Evolutionary conservation across 2,888 invertebrate genomes (phyloP).

Genomic region (Mactromeris polynyma): DNA sequence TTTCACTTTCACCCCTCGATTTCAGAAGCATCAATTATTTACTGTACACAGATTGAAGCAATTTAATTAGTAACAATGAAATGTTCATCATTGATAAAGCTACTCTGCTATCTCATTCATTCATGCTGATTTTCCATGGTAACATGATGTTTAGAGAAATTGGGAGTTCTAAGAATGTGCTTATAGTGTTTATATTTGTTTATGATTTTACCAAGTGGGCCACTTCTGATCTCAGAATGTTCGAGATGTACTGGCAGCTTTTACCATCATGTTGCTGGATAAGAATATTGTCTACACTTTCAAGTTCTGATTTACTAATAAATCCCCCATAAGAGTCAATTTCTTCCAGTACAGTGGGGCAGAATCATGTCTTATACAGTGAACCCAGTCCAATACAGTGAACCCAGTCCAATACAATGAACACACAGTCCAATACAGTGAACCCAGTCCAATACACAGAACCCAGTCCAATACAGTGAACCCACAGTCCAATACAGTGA

Average conservation of each 20-base stretch:
- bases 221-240: neutral
- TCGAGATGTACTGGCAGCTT: neutral
- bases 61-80: neutral
- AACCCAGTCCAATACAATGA: neutral
- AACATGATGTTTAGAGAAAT: slow-evolving; percentile 6
- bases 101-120: neutral
- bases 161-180: slow-evolving; percentile 5
- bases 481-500: no score
- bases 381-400: neutral
- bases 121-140: neutral
- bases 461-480: no score
- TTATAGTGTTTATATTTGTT: slow-evolving; percentile 4
- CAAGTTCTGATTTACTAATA: neutral
- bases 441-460: no score
- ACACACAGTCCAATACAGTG: neutral
- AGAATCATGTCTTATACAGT: neutral
- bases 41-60: neutral
- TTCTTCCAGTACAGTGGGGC: no score
- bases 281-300: neutral
- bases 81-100: neutral
- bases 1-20: no score
- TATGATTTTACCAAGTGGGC: neutral
- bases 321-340: no score
- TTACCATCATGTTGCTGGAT: neutral
- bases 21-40: neutral